Percentiles rank a stretch among this genome's conserved stretches.
Conservation (phyloP, 1,140 invertebrate genomes). For the Neodiprion pinetum region DNA sequence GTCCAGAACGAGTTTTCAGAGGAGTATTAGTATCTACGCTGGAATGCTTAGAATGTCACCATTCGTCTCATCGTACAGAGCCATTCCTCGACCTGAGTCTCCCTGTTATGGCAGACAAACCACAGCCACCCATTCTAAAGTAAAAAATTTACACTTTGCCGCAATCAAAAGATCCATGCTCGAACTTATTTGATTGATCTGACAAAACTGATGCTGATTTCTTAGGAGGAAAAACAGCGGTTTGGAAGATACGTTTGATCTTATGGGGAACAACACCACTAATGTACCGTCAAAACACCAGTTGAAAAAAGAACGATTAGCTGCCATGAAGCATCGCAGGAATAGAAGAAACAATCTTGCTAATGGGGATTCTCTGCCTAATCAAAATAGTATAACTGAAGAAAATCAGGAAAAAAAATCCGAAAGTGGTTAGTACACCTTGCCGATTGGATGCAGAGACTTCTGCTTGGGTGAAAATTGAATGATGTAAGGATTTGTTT, state of each 20-base stretch:
- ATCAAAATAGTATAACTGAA: constrained; percentile 38
- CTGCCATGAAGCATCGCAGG: constrained; percentile 65
- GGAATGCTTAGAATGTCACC: constrained; percentile 86
- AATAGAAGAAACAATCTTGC: constrained; percentile 43
- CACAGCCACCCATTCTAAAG: constrained; percentile 66
- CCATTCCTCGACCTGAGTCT: constrained; percentile 94
- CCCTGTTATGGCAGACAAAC: constrained; percentile 79
- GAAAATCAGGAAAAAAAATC: constrained; percentile 36
- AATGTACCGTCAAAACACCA: constrained; percentile 69
- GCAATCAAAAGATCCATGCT: neutral
- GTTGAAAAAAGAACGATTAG: constrained; percentile 71
- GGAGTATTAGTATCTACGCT: constrained; percentile 90
- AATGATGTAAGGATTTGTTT: constrained; percentile 17
- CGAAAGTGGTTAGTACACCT: constrained; percentile 9
- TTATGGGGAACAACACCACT: constrained; percentile 33
- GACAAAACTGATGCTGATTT: neutral
- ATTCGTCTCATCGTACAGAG: constrained; percentile 86
- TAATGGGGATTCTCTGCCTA: constrained; percentile 30
- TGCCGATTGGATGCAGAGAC: neutral
- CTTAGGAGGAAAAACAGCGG: constrained; percentile 43
- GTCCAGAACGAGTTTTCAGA: constrained; percentile 81
- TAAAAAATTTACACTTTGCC: constrained; percentile 28
- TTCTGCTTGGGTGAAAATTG: neutral
- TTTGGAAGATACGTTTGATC: constrained; percentile 41
- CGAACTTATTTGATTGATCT: neutral